Evolutionary conservation across 2,797 vertebrate genomes (phyloP).

Genomic region (Labroides dimidiatus): DNA sequence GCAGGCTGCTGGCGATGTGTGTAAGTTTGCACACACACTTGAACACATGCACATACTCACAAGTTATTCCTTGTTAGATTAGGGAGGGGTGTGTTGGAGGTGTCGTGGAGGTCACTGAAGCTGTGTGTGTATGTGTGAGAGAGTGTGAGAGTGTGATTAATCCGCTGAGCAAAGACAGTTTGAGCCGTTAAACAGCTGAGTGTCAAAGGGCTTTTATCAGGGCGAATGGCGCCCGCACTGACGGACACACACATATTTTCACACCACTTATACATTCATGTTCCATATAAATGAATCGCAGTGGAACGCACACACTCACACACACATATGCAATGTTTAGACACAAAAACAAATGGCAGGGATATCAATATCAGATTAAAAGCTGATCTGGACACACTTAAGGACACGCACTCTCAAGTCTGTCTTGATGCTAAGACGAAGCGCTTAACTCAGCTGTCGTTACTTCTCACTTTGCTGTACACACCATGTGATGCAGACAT

Average conservation of each 20-base stretch:
- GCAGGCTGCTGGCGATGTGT: constrained; percentile 66
- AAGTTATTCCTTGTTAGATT: constrained; percentile 63
- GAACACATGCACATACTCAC: constrained; percentile 42
- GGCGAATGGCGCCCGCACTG: constrained; percentile 65
- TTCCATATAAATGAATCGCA: constrained; percentile 43
- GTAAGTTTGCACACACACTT: constrained; percentile 41
- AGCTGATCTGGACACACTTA: constrained; percentile 6
- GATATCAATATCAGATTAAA: constrained; percentile 34
- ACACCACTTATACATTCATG: constrained; percentile 45
- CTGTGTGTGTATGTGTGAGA: constrained; percentile 34
- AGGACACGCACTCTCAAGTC: constrained; percentile 13
- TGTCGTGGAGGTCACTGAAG: constrained; percentile 60
- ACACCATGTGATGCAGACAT: constrained; percentile 68
- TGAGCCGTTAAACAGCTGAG: constrained; percentile 80
- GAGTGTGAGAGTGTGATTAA: constrained; percentile 54
- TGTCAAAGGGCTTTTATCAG: constrained; percentile 81
- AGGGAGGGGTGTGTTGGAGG: constrained; percentile 41
- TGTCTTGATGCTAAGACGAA: constrained; percentile 28
- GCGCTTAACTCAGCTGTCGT: constrained; percentile 68
- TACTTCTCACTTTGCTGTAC: constrained; percentile 64
- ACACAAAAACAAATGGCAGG: constrained; percentile 20
- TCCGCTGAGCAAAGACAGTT: constrained; percentile 74
- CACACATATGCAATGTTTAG: neutral
- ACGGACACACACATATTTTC: constrained; percentile 54
- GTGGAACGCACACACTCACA: constrained; percentile 31